Evolutionary conservation across 1,140 invertebrate species (phyloP), one percentile per base, ranked within the genome.

Genomic region (Dinoponera quadriceps): DNA sequence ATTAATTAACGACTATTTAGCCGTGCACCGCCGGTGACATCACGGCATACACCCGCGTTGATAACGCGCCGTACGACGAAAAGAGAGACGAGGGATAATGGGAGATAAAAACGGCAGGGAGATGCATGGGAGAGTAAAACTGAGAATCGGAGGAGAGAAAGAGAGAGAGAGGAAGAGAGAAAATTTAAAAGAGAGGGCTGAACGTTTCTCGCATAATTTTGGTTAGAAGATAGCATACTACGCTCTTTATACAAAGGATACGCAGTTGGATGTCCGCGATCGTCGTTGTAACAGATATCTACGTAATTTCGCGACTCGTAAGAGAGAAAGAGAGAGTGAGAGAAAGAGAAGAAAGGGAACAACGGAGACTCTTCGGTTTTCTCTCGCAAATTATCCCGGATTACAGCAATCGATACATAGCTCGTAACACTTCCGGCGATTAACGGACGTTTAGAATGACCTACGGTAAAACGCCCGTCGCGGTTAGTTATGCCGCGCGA

Each of bases 1-100:
- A 85, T 88, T 86, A 75, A 60, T 85, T 60, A 74, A 83, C 82
- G 54, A 83, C 84, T 85, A 80, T 90, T 91, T 89, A 89, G 82
- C 85, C 86, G 88, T 89, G 74, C 89, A 85, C 77, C 57, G 83
- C 75, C 57, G 51, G 69, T 55, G 74, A 75, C 69, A 85, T 48
- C 22, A 57, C 83, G 82, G 80, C 85, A 65, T 66, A 62, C 51
- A 74, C 59, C 85, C 57, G 63, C 66, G 62, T 71, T 68, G 51
- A 77, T 77, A 83, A 62, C 72, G 25, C 57, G 44, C 57, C 38
- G 44, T 33, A 74, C 38, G 66, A 69, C 20, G 22, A 55, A 33
- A 5, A 49, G 74, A 78, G 22, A 57, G 27, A 54, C n/a, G 18
- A 16, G 57, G 75, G 74, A 78, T 33, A 80, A 29, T 33, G 55